Evolutionary conservation across 1,140 invertebrate species (phyloP).

Genomic region (Drosophila obscura): DNA sequence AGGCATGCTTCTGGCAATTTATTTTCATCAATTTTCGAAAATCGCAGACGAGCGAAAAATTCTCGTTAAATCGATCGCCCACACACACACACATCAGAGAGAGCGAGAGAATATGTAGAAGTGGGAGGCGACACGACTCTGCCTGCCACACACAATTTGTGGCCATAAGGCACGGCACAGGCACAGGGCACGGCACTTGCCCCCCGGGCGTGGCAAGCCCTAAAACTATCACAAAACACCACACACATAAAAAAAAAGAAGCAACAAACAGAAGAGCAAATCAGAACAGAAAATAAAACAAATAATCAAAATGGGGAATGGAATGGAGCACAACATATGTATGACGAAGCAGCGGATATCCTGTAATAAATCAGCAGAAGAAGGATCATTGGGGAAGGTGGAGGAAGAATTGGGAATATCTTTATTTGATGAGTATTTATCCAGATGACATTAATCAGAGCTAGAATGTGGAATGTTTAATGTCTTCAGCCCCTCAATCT

Average conservation of each 20-base stretch:
- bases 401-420: too few relatives aligned
- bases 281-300: background rate
- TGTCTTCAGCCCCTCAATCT: too few relatives aligned
- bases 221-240: constrained; percentile 16
- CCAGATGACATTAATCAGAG: too few relatives aligned
- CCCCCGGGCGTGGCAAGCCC: constrained; percentile 19
- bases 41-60: constrained; percentile 63
- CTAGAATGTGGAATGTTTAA: too few relatives aligned
- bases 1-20: constrained; percentile 58
- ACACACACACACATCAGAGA: constrained; percentile 10
- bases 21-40: constrained; percentile 75
- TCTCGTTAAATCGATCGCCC: constrained; percentile 65
- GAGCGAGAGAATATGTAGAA: background rate
- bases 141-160: constrained; percentile 50
- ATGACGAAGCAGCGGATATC: too few relatives aligned
- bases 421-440: too few relatives aligned
- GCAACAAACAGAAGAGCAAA: background rate
- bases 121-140: constrained; percentile 22
- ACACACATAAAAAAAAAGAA: background rate
- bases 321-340: too few relatives aligned
- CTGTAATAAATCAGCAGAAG: too few relatives aligned
- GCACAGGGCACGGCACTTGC: background rate
- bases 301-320: background rate
- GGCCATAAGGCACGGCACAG: constrained; percentile 47
- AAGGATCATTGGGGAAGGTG: too few relatives aligned